These are phyloP conservation scores for Pseudachorutes palmiensis DNA, from an alignment of 1,140 invertebrate genomes.

Conservation along the genomic window DNA sequence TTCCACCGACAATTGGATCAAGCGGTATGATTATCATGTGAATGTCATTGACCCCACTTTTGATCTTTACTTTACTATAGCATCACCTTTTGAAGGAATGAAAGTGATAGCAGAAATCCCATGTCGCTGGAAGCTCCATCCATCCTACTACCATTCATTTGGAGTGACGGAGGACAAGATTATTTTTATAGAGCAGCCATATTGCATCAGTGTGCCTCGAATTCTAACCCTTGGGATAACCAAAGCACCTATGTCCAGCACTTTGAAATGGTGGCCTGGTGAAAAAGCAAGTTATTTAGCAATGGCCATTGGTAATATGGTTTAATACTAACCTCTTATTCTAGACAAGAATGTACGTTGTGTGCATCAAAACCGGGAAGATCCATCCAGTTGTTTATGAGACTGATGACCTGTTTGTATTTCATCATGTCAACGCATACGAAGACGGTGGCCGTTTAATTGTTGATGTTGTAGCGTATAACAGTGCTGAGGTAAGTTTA, in stretches of 20 bases:
- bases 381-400: neutral
- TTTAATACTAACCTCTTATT: neutral
- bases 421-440: constrained; percentile 52
- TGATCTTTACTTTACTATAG: too few species aligned
- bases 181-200: constrained; percentile 47
- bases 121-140: constrained; percentile 41
- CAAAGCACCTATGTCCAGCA: neutral
- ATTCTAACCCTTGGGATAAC: constrained; percentile 37
- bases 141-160: constrained; percentile 50
- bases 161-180: constrained; percentile 49
- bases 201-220: constrained; percentile 43
- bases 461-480: constrained; percentile 38
- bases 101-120: constrained; percentile 41
- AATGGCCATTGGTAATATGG: neutral
- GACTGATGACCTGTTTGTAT: constrained; percentile 46
- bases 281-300: neutral
- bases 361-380: neutral
- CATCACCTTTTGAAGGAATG: constrained; percentile 34
- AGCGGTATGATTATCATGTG: neutral
- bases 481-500: constrained; percentile 30
- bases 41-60: too few species aligned
- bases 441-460: constrained; percentile 46
- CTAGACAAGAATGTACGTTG: neutral
- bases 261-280: neutral
- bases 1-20: neutral